Evolutionary conservation across 2,888 invertebrate genomes (phyloP), one percentile per base, ranked within the genome.

Genomic region (Blera fallax): DNA sequence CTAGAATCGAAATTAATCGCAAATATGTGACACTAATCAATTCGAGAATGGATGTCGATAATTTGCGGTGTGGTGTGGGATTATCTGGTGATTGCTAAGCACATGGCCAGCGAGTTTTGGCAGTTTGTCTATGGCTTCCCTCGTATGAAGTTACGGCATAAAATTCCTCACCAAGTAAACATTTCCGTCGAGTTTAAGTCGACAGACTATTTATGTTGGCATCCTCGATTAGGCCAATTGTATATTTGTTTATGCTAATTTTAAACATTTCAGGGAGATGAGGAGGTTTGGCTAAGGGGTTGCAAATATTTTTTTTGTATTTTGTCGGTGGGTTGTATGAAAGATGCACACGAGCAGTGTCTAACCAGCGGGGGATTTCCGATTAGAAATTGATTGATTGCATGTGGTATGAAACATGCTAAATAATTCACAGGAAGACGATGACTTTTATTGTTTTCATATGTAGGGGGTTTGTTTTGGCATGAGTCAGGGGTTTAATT

Each of bases 21-120:
- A 21, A 48, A 21, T 48, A 48, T 58, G 58, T 72, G 72, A 72
- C 72, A 72, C 48, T 34, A 14, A 58, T 60, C 58, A 21, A 37
- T 16, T 6, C 5, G n/a, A 24, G 32, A 14, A 14, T 32, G 4
- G 21, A 10, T 14, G 27, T 69, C 37, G 43, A 10, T 60, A 56
- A 34, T 34, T 34, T 16, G 32, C 8, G 16, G 2, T 21, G 10
- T 27, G 24, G 16, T 32, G 40, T 58, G n/a, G 37, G 58, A 34
- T 27, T 24, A 24, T 60, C 40, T n/a, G 18, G 18, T n/a, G 2
- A 24, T 2, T 37, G 14, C 21, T n/a, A 5, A 8, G 60, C 27
- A 43, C 60, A 27, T 43, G 14, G n/a, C 14, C 56, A 27, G 37
- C 21, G 40, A 18, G 2, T 45, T 18, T 45, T 45, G 18, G 29